Base-by-base conservation (phyloP, 64 coral and sea anemone genomes). In the Pachyseris speciosa region DNA sequence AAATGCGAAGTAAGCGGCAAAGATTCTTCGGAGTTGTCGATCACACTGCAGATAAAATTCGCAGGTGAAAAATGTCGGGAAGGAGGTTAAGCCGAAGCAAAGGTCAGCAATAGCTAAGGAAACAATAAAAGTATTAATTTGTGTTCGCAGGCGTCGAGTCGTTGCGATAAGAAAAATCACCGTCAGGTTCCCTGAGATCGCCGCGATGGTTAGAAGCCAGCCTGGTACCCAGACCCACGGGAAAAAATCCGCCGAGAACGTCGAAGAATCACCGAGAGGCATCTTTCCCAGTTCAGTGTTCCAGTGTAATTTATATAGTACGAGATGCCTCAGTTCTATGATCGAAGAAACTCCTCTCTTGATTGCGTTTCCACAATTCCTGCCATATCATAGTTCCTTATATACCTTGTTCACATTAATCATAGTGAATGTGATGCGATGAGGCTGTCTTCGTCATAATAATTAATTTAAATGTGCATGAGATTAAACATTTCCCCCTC, bases 101-200 rank as follows among this genome's bases (percentile, higher is more conserved):
- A 72, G n/a, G 11, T 72, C 69, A 24, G 38, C 69, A 41, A 72
- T 10, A 20, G 69, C 69, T 4, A 72, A n/a, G 0, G 69, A 72
- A 9, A 72, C 20, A 11, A 72, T 43, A 24, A 72, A 43, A 10
- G 43, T 6, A 26, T 72, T 72, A 4, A 72, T 38, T 43, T 72
- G 69, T 43, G 36, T 72, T 25, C 38, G 69, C 9, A 72, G 69
- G n/a, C 38, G 69, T 36, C 69, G 69, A 20, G 20, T 72, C 8
- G 69, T 26, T 1, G 69, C 37, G 69, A 72, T 72, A 9, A 72
- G 69, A 41, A 42, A 72, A 72, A 72, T 72, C 38, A 72, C 69
- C 19, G 26, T 3, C 37, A 38, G 9, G 20, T 72, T 72, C n/a
- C 69, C 69, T 7, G 25, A 41, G 26, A 72, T 43, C 24, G 34